Conservation (phyloP, 2,113 vertebrate species). For the Ptilonorhynchus violaceus region DNA sequence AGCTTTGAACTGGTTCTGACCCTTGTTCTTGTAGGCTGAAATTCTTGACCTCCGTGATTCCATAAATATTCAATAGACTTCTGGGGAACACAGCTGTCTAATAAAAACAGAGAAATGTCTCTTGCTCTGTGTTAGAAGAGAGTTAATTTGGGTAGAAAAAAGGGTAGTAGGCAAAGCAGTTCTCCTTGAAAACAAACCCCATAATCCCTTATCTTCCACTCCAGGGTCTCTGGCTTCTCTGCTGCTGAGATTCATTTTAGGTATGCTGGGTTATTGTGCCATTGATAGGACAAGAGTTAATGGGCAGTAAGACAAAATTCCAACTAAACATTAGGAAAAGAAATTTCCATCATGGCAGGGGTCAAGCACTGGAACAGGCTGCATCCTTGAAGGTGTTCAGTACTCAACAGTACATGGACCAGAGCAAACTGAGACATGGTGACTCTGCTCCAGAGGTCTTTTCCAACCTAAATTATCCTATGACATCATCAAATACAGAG, state of each 20-base stretch:
- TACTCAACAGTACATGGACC: background rate
- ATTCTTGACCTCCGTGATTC: background rate
- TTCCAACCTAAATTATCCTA: background rate
- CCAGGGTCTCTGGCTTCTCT: background rate
- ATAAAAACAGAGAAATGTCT: background rate
- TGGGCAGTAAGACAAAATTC: background rate
- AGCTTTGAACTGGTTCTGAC: conserved; percentile 14
- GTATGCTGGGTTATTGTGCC: background rate
- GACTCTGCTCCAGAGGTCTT: background rate
- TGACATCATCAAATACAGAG: background rate
- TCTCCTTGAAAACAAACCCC: background rate
- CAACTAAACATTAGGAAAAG: background rate
- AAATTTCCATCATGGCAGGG: background rate
- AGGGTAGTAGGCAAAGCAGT: background rate
- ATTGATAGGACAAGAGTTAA: background rate
- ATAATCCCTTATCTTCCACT: background rate
- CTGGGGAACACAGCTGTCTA: background rate
- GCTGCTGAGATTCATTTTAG: background rate
- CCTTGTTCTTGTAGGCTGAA: background rate
- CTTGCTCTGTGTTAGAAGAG: background rate
- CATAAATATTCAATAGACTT: background rate
- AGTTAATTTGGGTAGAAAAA: background rate
- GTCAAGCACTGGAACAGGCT: background rate
- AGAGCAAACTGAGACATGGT: background rate
- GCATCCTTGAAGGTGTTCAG: background rate